Base-by-base conservation (phyloP, 1,140 invertebrate species). In the Wiebesia pumilae region DNA sequence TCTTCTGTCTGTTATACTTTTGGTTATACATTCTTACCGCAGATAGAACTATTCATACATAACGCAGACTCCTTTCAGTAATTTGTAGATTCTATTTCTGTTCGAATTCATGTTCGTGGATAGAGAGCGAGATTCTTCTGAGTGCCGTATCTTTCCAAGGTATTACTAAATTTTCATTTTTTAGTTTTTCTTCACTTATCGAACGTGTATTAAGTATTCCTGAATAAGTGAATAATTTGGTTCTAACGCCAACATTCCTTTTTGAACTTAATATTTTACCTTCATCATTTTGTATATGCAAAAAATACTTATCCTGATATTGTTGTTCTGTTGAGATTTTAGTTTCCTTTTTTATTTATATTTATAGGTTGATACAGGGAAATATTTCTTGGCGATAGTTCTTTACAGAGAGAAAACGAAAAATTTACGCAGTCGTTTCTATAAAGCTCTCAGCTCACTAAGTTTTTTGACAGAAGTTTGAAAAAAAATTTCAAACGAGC, bases 81-180 rank as follows among this genome's bases (percentile, higher is more conserved):
- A 86, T 86, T 79, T 86, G 47, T 19, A 77, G 43, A 75, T n/a
- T 58, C 51, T 65, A 81, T 81, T 81, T 86, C n/a, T 77, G 84
- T 81, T 86, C 69, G 79, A 81, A 85, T 4, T 40, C 47, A 9
- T 65, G 54, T 43, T 78, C 27, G 47, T 47, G 71, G 24, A 21
- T 51, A 10, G 24, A 73, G 81, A 69, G 81, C 38, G 47, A 38
- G 21, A 83, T 69, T 75, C 83, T 24, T 75, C 40, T 33, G 33
- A 47, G 35, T 35, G 30, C 58, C n/a, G 27, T 40, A 24, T 58
- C 77, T n/a, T n/a, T 7, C n/a, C 30, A 1, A 1, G 33, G 35
- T 14, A 69, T 67, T 43, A 30, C 51, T 47, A 65, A 33, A 77
- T 77, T 62, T 78, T 78, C 58, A 84, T 47, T 84, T 83, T 83